Conservation (phyloP, 1,140 invertebrate genomes). For the Pseudomyrmex concolor region DNA sequence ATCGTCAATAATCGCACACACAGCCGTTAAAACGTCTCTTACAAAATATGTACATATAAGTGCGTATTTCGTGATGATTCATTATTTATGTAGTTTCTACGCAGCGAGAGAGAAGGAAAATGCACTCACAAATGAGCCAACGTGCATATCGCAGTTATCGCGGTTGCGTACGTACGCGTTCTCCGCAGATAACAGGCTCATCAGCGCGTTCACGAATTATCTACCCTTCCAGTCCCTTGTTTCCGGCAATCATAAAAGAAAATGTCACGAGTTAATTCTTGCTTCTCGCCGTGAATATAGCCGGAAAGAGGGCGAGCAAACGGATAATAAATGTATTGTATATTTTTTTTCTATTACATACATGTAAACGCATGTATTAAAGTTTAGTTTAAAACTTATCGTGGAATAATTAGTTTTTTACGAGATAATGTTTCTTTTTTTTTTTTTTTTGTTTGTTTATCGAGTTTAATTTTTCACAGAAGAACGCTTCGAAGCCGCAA, state of each 20-base stretch:
- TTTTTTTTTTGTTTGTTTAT: background rate
- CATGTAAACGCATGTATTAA: background rate
- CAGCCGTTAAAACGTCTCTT: background rate
- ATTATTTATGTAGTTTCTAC: background rate
- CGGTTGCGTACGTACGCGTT: background rate
- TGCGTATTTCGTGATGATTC: background rate
- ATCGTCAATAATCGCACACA: background rate
- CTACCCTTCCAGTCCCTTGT: background rate
- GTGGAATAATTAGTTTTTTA: background rate
- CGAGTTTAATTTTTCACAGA: background rate
- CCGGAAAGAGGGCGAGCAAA: too few relatives aligned
- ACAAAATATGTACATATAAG: background rate
- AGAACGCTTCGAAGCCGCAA: background rate
- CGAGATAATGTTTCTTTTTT: background rate
- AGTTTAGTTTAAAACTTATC: too few relatives aligned
- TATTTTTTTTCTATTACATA: background rate
- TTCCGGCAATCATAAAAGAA: background rate
- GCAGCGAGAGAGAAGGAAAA: background rate
- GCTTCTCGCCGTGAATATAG: background rate
- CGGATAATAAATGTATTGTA: background rate
- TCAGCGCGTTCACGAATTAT: constrained; percentile 12
- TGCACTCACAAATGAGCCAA: background rate
- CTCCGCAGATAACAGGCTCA: background rate
- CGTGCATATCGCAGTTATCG: constrained; percentile 5
- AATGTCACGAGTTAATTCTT: background rate